Conservation (phyloP, 1,140 invertebrate genomes). For the Drosophila hydei region DNA sequence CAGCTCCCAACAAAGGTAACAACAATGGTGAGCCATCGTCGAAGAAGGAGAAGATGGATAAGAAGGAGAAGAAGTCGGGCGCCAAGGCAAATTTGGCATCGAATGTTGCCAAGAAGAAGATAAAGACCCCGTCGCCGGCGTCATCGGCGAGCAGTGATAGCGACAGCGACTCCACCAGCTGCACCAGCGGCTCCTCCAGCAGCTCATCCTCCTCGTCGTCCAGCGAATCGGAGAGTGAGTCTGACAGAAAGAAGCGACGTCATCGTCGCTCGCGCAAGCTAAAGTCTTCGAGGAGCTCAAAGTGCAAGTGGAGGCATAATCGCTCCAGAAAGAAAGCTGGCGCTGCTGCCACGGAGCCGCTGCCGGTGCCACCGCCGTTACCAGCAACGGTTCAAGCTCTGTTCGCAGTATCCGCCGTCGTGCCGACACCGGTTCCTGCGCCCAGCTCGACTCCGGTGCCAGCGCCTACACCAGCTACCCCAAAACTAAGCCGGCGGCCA, state of each 20-base stretch:
- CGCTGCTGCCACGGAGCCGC: too few relatives aligned
- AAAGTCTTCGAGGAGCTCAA: background rate
- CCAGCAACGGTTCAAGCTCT: too few relatives aligned
- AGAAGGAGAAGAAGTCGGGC: background rate
- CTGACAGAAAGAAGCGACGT: background rate
- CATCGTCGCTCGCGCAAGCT: background rate
- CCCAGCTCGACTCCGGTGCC: background rate
- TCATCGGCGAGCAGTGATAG: slow-evolving; percentile 7
- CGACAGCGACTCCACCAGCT: slow-evolving; percentile 9
- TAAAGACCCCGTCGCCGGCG: background rate
- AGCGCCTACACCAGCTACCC: background rate
- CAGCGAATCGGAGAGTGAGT: slow-evolving; percentile 9
- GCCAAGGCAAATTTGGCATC: background rate
- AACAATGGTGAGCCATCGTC: too few relatives aligned
- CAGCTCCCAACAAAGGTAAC: slow-evolving; percentile 6
- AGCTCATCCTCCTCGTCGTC: slow-evolving; percentile 3
- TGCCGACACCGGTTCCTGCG: background rate
- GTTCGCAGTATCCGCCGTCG: background rate
- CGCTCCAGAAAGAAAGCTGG: too few relatives aligned
- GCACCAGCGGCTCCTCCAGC: slow-evolving; percentile 15
- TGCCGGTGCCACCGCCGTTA: too few relatives aligned
- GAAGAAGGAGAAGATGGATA: slow-evolving; percentile 15
- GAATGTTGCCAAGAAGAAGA: slow-evolving; percentile 3
- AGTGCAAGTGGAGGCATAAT: background rate
- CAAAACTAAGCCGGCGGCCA: background rate